Evolutionary conservation across 2,888 invertebrate species (phyloP), one percentile per base, ranked within the genome.

Genomic region (Eubasilissa splendida): DNA sequence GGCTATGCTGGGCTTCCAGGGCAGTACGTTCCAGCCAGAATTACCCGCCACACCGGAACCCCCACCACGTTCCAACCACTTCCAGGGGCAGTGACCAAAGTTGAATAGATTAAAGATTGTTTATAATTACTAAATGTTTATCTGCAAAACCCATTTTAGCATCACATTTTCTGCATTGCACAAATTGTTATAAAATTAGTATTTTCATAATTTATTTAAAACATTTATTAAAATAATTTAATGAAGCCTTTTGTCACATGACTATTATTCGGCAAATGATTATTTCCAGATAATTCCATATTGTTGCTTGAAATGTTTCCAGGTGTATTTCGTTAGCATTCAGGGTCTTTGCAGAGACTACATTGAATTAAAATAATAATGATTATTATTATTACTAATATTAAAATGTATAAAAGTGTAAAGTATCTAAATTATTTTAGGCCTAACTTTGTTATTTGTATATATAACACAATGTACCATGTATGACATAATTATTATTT

Each of bases 1-100:
- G 83, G 89, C 90, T 10, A 90, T 90, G 0, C 85, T 90, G 0
- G 91, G 90, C 0, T 91, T 91, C 83, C 90, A 91, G 90, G 94
- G 94, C 12, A 94, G 94, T 84, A 94, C 94, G 81, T 94, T 94
- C 86, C 94, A 94, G 87, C 95, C 95, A 11, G 89, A 89, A 65
- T 87, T 90, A 0, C 88, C 90, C 0, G 89, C 88, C 66, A 91
- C 89, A 1, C 91, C 88, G 22, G 91, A 89, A 85, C 91, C 89
- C 0, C 91, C 88, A 4, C 91, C 90, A 3, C 85, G 89, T 82
- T 84, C 68, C 76, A 84, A 83, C 84, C 84, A 82, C 75, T 82
- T 82, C 54, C 82, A 83, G 50, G 68, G 77, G 14, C 77, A 78
- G 59, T 78, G 71, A 78, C 77, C 54, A 76, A 76, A 74, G 74